Evolutionary conservation across 2,797 vertebrate species (phyloP).

Genomic region (Octomys mimax): DNA sequence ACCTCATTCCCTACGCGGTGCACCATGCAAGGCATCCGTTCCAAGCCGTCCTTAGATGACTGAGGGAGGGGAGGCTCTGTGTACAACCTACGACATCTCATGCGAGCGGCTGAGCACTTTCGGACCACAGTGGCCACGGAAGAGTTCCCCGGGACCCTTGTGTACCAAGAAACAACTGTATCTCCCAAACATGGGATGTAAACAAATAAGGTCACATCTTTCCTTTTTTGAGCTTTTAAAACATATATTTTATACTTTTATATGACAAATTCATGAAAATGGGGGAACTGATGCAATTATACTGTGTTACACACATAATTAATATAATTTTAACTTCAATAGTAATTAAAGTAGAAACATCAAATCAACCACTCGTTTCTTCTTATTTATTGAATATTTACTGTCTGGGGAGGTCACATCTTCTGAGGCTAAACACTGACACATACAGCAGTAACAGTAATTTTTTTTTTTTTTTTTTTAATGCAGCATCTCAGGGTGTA

Average conservation of each 20-base stretch:
- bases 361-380: too few relatives aligned
- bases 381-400: too few relatives aligned
- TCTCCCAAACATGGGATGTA: background rate
- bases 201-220: background rate
- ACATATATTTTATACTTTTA: too few relatives aligned
- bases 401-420: too few relatives aligned
- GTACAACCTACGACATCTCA: background rate
- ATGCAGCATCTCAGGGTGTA: background rate
- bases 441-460: background rate
- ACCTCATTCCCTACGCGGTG: background rate
- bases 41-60: background rate
- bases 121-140: background rate
- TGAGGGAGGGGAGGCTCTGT: background rate
- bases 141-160: background rate
- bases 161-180: background rate
- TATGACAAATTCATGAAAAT: too few relatives aligned
- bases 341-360: too few relatives aligned
- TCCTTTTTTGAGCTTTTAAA: too few relatives aligned
- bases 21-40: background rate
- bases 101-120: background rate
- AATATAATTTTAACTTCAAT: too few relatives aligned
- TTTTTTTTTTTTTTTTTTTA: too few relatives aligned
- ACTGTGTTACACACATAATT: too few relatives aligned
- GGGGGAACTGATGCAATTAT: too few relatives aligned
- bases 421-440: constrained; percentile 19